Evolutionary conservation across 2,888 invertebrate species (phyloP).

Genomic region (Drosophila anomelani): DNA sequence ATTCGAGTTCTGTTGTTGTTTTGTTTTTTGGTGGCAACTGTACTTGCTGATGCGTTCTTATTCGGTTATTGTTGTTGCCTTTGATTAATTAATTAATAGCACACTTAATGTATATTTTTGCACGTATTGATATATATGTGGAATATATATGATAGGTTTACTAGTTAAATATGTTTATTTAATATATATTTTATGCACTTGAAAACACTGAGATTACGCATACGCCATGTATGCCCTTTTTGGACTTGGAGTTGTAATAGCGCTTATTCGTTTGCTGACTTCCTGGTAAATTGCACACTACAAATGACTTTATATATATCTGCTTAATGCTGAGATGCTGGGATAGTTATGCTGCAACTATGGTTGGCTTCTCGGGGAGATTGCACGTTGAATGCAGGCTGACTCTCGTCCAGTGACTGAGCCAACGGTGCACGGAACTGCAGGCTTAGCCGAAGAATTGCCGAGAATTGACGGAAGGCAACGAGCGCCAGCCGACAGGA

Average conservation of each 20-base stretch:
- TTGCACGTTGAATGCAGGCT: slow-evolving; percentile 72
- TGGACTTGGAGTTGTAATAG: slow-evolving; percentile 16
- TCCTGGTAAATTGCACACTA: slow-evolving; percentile 13
- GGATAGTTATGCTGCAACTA: slow-evolving; percentile 3
- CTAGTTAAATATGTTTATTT: neutral
- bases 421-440: slow-evolving; percentile 58
- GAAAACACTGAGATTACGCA: slow-evolving; percentile 10
- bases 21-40: slow-evolving; percentile 41
- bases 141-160: neutral
- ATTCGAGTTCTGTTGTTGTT: slow-evolving; percentile 26
- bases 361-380: slow-evolving; percentile 26
- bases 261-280: slow-evolving; percentile 24
- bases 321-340: slow-evolving; percentile 12
- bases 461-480: neutral
- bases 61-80: neutral
- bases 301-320: slow-evolving; percentile 5
- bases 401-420: slow-evolving; percentile 75
- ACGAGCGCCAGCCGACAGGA: slow-evolving; percentile 41
- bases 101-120: neutral
- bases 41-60: slow-evolving; percentile 11
- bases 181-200: neutral
- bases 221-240: slow-evolving; percentile 18
- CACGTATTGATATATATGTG: neutral
- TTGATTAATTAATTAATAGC: slow-evolving; percentile 22
- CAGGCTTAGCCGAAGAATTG: slow-evolving; percentile 35